Evolutionary conservation across 1,140 invertebrate species (phyloP).

Genomic region (Polypedilum vanderplanki): DNA sequence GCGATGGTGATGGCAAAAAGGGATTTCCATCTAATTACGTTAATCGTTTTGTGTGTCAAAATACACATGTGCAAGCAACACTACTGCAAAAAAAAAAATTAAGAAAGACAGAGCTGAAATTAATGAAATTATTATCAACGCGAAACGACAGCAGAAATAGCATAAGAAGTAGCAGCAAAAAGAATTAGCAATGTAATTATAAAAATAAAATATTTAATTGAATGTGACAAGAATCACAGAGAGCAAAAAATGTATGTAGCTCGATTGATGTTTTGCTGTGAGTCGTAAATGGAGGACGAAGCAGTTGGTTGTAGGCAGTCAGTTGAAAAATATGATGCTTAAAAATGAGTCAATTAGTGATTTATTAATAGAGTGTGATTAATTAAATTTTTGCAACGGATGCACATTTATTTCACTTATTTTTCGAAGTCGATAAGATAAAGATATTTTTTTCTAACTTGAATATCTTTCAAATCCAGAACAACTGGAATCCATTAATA

Average conservation of each 20-base stretch:
- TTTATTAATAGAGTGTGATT: conserved; percentile 28
- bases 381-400: background rate
- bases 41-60: conserved; percentile 28
- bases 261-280: conserved; percentile 1
- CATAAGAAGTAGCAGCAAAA: background rate
- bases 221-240: conserved; percentile 17
- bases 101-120: background rate
- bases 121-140: conserved; percentile 25
- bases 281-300: conserved; percentile 11
- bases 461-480: background rate
- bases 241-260: too few species aligned
- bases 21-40: conserved; percentile 26
- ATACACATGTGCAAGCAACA: background rate
- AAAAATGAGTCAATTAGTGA: conserved; percentile 27
- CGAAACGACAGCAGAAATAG: background rate
- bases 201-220: conserved; percentile 29
- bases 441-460: too few species aligned
- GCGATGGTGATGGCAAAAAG: background rate
- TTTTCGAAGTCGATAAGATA: too few species aligned
- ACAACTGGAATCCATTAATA: background rate
- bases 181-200: background rate
- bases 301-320: background rate
- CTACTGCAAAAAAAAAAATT: too few species aligned
- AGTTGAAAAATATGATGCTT: conserved; percentile 6
- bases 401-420: too few species aligned